Evolutionary conservation across 2,888 invertebrate genomes (phyloP).

Genomic region (Leucophora obtusa): DNA sequence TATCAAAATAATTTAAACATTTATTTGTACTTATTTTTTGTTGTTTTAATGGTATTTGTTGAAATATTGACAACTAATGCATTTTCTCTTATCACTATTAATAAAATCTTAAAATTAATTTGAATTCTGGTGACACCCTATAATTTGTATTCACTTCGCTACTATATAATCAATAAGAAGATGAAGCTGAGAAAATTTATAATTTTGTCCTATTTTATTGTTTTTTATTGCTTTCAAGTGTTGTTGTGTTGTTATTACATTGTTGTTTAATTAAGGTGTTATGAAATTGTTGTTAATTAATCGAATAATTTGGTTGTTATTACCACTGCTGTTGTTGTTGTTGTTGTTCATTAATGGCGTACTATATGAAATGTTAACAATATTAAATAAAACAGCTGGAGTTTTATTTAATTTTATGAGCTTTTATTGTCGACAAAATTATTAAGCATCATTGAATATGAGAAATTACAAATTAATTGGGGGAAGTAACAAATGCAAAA

Average conservation of each 20-base stretch:
- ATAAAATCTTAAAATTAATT: slow-evolving; percentile 55
- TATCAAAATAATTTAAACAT: too few relatives aligned
- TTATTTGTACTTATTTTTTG: neutral
- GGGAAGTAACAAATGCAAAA: too few relatives aligned
- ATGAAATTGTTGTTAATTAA: slow-evolving; percentile 25
- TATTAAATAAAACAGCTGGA: slow-evolving; percentile 63
- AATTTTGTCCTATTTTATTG: slow-evolving; percentile 30
- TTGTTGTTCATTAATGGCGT: slow-evolving; percentile 6
- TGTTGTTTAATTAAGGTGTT: slow-evolving; percentile 46
- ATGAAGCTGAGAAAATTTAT: neutral
- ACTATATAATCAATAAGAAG: neutral
- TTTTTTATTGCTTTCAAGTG: slow-evolving; percentile 43
- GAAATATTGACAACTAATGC: neutral
- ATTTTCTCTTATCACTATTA: slow-evolving; percentile 28
- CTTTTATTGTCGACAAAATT: slow-evolving; percentile 57
- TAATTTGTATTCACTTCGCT: slow-evolving; percentile 15
- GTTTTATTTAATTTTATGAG: slow-evolving; percentile 43
- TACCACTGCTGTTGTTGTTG: neutral
- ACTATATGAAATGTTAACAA: slow-evolving; percentile 16
- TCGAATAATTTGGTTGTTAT: neutral
- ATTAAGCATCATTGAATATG: slow-evolving; percentile 23
- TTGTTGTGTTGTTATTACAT: slow-evolving; percentile 11
- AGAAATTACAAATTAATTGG: neutral
- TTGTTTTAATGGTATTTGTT: neutral
- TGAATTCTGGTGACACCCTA: slow-evolving; percentile 44